Evolutionary conservation across 2,113 vertebrate genomes (phyloP).

Genomic region (Scomber japonicus): DNA sequence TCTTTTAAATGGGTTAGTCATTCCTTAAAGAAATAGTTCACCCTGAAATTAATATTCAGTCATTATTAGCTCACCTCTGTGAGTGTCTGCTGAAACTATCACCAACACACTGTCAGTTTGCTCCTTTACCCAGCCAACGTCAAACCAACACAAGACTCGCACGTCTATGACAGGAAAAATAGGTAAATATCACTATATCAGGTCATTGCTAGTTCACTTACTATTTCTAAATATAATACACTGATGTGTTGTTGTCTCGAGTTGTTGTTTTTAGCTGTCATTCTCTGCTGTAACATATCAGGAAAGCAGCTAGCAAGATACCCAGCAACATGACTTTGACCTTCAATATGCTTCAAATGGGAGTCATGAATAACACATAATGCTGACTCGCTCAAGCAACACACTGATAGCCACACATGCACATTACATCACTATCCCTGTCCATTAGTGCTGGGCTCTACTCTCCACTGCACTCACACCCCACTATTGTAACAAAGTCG

Average conservation of each 20-base stretch:
- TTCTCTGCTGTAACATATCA: conserved; percentile 19
- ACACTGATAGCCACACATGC: conserved; percentile 27
- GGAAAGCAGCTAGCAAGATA: conserved; percentile 21
- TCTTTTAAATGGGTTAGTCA: background rate
- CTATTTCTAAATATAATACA: background rate
- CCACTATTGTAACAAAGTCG: conserved; percentile 31
- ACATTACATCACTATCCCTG: conserved; percentile 28
- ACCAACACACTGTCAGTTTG: background rate
- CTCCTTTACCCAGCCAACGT: background rate
- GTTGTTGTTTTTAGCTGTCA: background rate
- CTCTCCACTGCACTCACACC: conserved; percentile 9
- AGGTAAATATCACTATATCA: background rate
- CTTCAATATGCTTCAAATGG: conserved; percentile 57
- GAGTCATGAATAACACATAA: conserved; percentile 70
- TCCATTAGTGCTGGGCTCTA: conserved; percentile 43
- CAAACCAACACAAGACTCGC: background rate
- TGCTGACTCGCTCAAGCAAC: conserved; percentile 48
- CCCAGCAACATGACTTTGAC: conserved; percentile 51
- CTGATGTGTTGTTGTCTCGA: background rate
- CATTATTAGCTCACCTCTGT: too few species aligned
- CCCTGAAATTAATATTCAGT: too few species aligned
- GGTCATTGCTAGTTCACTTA: background rate
- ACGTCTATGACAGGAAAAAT: background rate
- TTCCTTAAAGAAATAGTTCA: background rate
- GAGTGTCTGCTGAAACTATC: too few species aligned